A percentile compares a stretch with the other conserved stretches of the same genome.
phyloP scores from a whole-genome alignment of 2,797 vertebrate genomes.

The Yasuhikotakia modesta region DNA sequence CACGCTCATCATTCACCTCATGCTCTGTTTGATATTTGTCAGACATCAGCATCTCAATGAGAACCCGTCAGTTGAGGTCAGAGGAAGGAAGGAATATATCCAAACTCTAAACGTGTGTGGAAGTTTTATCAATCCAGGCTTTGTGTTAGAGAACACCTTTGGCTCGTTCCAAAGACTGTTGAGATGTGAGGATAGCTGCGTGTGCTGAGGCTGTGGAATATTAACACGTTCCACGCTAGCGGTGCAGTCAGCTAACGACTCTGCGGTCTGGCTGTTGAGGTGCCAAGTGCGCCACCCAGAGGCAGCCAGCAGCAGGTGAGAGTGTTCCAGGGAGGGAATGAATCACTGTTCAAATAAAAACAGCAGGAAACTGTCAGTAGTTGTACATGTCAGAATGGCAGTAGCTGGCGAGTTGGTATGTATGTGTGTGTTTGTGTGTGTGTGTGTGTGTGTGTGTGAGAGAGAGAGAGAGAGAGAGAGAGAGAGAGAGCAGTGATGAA shows the following conservation, averaged over 20 bases:
- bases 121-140: constrained; percentile 50
- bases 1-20: constrained; percentile 57
- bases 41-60: constrained; percentile 62
- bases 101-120: constrained; percentile 52
- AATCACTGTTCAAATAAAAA: constrained; percentile 66
- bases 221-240: constrained; percentile 55
- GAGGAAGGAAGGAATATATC: constrained; percentile 54
- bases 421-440: constrained; percentile 2
- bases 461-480: constrained; percentile 17
- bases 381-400: constrained; percentile 70
- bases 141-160: constrained; percentile 30
- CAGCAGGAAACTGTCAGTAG: constrained; percentile 74
- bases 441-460: constrained; percentile 7
- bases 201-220: constrained; percentile 46
- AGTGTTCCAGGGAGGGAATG: constrained; percentile 70
- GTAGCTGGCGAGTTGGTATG: constrained; percentile 55
- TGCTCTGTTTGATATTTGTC: constrained; percentile 61
- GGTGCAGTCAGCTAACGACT: constrained; percentile 56
- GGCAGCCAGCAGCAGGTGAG: constrained; percentile 58
- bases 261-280: neutral
- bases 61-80: constrained; percentile 59
- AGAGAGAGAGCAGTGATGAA: constrained; percentile 56
- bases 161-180: constrained; percentile 32
- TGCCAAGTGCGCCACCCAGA: constrained; percentile 64
- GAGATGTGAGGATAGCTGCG: constrained; percentile 32